Evolutionary conservation across 2,888 invertebrate genomes (phyloP), one percentile per base, ranked within the genome.

Genomic region (Drosophila borealis): DNA sequence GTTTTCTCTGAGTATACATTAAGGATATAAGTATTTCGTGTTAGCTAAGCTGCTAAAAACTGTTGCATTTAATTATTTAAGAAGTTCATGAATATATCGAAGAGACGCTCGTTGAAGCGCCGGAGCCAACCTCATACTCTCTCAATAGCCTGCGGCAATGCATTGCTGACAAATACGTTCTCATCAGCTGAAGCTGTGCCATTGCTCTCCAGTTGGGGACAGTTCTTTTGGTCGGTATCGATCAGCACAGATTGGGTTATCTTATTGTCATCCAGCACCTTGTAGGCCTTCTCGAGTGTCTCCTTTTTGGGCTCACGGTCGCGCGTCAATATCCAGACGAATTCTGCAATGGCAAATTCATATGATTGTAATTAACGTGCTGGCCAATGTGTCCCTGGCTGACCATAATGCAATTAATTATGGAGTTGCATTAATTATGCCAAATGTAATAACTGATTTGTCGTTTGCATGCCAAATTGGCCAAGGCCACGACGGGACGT

Each of bases 281-380:
- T 69, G 33, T 73, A 69, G 11, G 92, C 92, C 0, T 66, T 44
- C 14, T 60, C 61, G 14, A 92, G 42, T 2, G 82, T 69, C n/a
- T 74, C 70, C 8, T 51, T 39, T 1, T 78, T 41, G 11, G 92
- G 88, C 17, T 80, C 66, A 44, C 89, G 90, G n/a, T 91, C 62
- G 21, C 91, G 90, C 11, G 91, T 89, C 59, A 91, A 59, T 67
- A 91, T 90, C 91, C 91, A 91, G 48, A 87, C 78, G 17, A 86
- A 0, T 64, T 84, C 90, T 91, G 74, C 14, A 67, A 60, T 42
- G 37, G 19, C 14, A 64, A 66, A 64, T 60, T 6, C 49, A 19
- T 2, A 55, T 36, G 44, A 17, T 59, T 81, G 78, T 74, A 59
- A 74, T 78, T 70, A 62, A 39, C 53, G 42, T 78, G 69, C 50